Evolutionary conservation across 1,140 invertebrate genomes (phyloP).

Genomic region (Sitobion miscanthi): DNA sequence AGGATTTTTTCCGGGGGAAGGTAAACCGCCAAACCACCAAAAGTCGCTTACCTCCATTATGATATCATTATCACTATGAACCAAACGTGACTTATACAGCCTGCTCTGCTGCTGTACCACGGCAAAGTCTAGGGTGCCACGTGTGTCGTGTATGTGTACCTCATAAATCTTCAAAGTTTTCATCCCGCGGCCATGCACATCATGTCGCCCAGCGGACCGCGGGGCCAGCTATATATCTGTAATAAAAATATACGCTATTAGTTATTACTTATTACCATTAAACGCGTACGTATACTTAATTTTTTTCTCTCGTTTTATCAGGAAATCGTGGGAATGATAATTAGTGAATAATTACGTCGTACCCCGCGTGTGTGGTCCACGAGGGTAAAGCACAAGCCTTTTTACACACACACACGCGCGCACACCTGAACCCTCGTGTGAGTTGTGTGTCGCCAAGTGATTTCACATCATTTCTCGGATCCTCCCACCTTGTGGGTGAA

Average conservation of each 20-base stretch:
- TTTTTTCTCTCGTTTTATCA: constrained; percentile 1
- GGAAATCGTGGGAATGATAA: constrained; percentile 56
- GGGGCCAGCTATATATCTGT: not conserved
- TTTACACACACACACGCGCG: not conserved
- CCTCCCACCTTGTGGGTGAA: constrained; percentile 55
- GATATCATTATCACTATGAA: too few relatives aligned
- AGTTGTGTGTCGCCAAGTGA: constrained; percentile 53
- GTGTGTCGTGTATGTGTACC: not conserved
- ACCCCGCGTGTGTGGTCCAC: constrained; percentile 43
- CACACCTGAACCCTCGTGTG: constrained; percentile 22
- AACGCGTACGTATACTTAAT: not conserved
- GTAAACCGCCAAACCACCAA: too few relatives aligned
- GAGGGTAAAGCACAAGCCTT: constrained; percentile 51
- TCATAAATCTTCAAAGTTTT: not conserved
- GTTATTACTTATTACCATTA: not conserved
- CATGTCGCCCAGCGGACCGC: not conserved
- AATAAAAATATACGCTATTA: not conserved
- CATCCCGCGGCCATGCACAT: not conserved
- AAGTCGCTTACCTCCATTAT: too few relatives aligned
- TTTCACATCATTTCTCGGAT: constrained; percentile 42
- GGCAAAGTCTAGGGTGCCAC: not conserved
- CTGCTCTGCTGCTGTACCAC: not conserved
- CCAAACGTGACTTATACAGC: not conserved
- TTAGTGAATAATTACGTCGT: constrained; percentile 53
- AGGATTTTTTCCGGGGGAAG: not conserved